These are phyloP conservation scores for Homalodisca vitripennis DNA, from an alignment of 1,140 invertebrate species.

Conservation along the genomic window DNA sequence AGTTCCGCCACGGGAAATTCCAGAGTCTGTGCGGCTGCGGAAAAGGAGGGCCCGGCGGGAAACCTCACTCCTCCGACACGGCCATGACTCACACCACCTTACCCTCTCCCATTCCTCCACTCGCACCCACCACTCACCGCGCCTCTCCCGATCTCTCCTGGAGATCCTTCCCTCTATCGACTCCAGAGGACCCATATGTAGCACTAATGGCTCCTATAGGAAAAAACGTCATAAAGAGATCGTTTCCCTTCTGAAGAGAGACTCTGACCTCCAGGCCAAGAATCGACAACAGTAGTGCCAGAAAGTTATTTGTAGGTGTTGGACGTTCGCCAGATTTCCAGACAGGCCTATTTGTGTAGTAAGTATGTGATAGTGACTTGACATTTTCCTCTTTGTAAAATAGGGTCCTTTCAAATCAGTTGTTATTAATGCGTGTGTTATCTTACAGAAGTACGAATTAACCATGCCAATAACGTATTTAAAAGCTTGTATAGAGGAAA, in stretches of 20 bases:
- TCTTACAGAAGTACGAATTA: no score
- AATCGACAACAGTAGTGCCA: slow-evolving; percentile 22
- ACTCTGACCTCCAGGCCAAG: slow-evolving; percentile 24
- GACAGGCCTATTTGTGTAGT: neutral
- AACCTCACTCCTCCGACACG: slow-evolving; percentile 33
- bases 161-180: slow-evolving; percentile 43
- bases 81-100: slow-evolving; percentile 40
- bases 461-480: no score
- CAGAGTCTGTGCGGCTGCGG: slow-evolving; percentile 56
- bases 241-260: slow-evolving; percentile 35
- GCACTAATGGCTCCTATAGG: slow-evolving; percentile 46
- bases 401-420: neutral
- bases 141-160: slow-evolving; percentile 36
- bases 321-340: neutral
- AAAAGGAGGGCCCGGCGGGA: slow-evolving; percentile 27
- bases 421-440: no score
- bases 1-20: slow-evolving; percentile 78
- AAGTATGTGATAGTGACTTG: slow-evolving; percentile 7
- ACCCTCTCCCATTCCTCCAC: slow-evolving; percentile 32
- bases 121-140: slow-evolving; percentile 21
- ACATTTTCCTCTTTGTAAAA: slow-evolving; percentile 15
- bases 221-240: slow-evolving; percentile 48
- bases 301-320: slow-evolving; percentile 37
- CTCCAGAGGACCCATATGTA: slow-evolving; percentile 38
- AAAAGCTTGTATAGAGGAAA: no score